These are phyloP conservation scores for Microchrysa polita DNA, from an alignment of 2,888 invertebrate species.

Conservation along the genomic window DNA sequence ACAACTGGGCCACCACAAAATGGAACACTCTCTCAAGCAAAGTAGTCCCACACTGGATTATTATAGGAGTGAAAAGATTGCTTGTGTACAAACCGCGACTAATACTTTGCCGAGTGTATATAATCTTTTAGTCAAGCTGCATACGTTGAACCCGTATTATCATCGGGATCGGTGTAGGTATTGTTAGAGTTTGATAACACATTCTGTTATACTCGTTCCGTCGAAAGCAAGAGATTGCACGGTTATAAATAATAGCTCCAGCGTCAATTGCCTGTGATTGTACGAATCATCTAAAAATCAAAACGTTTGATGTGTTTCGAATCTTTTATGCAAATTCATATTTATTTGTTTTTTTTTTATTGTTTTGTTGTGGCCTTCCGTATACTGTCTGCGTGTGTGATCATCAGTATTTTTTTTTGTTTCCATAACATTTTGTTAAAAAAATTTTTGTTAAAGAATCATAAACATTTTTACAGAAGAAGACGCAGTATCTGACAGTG, in stretches of 20 bases:
- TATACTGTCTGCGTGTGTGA: background rate
- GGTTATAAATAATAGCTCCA: background rate
- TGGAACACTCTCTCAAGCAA: too few relatives aligned
- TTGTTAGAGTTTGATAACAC: background rate
- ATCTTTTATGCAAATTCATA: background rate
- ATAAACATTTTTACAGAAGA: slow-evolving; percentile 52
- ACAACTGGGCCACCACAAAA: too few relatives aligned
- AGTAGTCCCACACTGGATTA: too few relatives aligned
- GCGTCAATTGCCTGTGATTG: slow-evolving; percentile 2
- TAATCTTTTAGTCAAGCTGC: background rate
- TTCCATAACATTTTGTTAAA: background rate
- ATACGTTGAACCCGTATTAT: slow-evolving; percentile 27
- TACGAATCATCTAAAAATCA: too few relatives aligned
- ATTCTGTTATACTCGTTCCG: background rate
- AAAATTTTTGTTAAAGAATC: background rate
- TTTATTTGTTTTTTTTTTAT: background rate
- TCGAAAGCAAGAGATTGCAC: background rate
- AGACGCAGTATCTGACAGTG: slow-evolving; percentile 51
- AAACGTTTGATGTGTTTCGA: slow-evolving; percentile 23
- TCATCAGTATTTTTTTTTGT: background rate
- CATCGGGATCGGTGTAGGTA: background rate
- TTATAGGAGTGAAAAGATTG: too few relatives aligned
- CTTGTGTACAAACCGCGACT: too few relatives aligned
- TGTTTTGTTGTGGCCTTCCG: background rate
- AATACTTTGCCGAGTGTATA: too few relatives aligned